Base-by-base conservation (phyloP, 2,113 vertebrate genomes). In the Myodes glareolus region DNA sequence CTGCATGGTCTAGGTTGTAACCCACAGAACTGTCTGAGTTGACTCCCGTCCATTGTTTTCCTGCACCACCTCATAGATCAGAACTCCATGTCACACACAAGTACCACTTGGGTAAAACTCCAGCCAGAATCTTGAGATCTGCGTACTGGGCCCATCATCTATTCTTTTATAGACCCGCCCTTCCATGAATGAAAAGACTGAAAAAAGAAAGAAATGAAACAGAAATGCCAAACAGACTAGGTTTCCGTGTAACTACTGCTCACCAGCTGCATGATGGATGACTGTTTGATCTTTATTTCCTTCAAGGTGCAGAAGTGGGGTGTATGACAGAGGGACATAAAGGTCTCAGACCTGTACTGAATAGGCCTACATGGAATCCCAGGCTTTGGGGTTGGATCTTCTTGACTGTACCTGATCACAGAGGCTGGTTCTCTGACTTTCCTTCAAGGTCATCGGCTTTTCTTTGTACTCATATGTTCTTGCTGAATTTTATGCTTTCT, bases 401-500 rank as follows among this genome's bases (percentile, higher is more conserved):
- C 85, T 92, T 87, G 72, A 94, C 68, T 68, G 21, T 73, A 50
- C 80, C 93, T 92, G 81, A 95, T 96, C 94, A 90, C 13, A 81
- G 91, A 95, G 89, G 75, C 39, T 96, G 94, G 73, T 82, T 93
- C 68, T 97, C 82, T 96, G 84, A 97, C 94, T 91, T 97, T 96
- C 94, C 94, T 96, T 97, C 96, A 98, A 97, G 97, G 97, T 97
- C 95, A 96, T 75, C 5, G 33, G 91, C 70, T 80, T 94, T 94
- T 68, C 94, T 97, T 92, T 97, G 90, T 97, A 94, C 58, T 90
- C 88, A 93, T 50, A 93, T 63, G 94, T 96, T 70, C 95, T 96
- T 97, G 96, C 82, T 92, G 94, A 97, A 93, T 95, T 97, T 97
- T 97, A 96, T 97, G 91, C 96, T 98, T 96, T 97, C 97, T 94